These are phyloP conservation scores for Mastigias papua DNA, from an alignment of 30 jellyfish, hydroid and myxozoan species.

Conservation along the genomic window DNA sequence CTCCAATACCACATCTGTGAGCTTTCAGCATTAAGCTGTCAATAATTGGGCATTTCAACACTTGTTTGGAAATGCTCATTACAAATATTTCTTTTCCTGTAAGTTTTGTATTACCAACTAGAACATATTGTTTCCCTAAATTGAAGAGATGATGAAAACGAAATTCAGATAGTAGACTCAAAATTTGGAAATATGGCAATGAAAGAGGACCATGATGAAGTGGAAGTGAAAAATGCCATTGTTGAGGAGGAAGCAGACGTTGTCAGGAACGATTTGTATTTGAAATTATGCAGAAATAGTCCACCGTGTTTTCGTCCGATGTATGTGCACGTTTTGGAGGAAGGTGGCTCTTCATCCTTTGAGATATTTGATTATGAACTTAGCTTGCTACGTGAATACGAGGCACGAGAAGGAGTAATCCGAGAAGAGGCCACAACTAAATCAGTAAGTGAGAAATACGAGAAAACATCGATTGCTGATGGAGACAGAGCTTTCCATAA, in stretches of 20 bases:
- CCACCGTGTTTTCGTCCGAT: conserved; percentile 26
- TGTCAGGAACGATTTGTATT: background rate
- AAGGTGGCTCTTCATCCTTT: background rate
- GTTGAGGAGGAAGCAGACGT: background rate
- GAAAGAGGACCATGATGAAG: background rate
- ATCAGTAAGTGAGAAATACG: conserved; percentile 67
- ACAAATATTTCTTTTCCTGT: too few relatives aligned
- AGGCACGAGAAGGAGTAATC: conserved; percentile 44
- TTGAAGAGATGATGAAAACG: conserved; percentile 1
- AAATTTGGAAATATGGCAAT: background rate
- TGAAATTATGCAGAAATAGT: background rate
- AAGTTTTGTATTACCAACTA: background rate
- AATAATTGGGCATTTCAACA: too few relatives aligned
- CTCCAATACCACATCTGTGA: too few relatives aligned
- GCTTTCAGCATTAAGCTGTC: too few relatives aligned
- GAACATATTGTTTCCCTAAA: background rate
- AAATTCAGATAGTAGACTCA: background rate
- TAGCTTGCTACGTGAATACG: conserved; percentile 31
- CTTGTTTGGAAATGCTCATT: too few relatives aligned
- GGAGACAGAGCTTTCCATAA: conserved; percentile 79
- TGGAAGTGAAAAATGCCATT: background rate
- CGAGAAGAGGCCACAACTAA: background rate
- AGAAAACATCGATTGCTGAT: conserved; percentile 57
- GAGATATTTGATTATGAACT: conserved; percentile 4
- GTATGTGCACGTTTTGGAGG: conserved; percentile 44